A percentile compares a stretch with the other conserved stretches of the same genome.
Conservation (phyloP, 2,797 vertebrate genomes). For the Lophotriccus pileatus region DNA sequence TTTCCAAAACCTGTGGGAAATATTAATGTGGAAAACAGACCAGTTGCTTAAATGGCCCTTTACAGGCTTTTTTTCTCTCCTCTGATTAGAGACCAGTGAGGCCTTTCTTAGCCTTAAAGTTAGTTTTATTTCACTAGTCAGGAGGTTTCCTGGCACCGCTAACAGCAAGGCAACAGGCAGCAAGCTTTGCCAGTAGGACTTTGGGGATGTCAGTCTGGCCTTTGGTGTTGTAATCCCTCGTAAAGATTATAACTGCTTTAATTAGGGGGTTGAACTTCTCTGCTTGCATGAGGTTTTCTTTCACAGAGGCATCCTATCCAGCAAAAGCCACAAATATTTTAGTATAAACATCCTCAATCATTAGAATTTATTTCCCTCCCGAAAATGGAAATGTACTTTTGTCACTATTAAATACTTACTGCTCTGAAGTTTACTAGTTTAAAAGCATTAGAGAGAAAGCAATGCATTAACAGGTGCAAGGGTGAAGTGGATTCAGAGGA, state of each 20-base stretch:
- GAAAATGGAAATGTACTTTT: not conserved
- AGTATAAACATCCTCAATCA: not conserved
- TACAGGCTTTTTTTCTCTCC: not conserved
- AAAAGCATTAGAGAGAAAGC: not conserved
- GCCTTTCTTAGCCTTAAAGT: not conserved
- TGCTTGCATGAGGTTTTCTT: not conserved
- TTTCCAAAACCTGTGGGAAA: not conserved
- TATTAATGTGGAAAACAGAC: not conserved
- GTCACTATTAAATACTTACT: not conserved
- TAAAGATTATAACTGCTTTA: not conserved
- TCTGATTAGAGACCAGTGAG: not conserved
- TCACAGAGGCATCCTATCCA: not conserved
- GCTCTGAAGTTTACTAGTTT: not conserved
- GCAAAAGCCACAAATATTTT: slow-evolving; percentile 29
- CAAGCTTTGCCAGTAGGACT: not conserved
- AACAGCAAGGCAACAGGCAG: not conserved
- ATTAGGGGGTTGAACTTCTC: not conserved
- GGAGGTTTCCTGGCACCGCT: not conserved
- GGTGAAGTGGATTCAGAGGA: not conserved
- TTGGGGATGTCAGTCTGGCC: not conserved
- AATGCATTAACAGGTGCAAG: not conserved
- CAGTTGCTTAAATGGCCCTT: not conserved
- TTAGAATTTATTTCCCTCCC: not conserved
- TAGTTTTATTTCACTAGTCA: not conserved
- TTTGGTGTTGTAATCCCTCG: not conserved